Evolutionary conservation across 2,113 vertebrate species (phyloP).

Genomic region (Microtus ochrogaster): DNA sequence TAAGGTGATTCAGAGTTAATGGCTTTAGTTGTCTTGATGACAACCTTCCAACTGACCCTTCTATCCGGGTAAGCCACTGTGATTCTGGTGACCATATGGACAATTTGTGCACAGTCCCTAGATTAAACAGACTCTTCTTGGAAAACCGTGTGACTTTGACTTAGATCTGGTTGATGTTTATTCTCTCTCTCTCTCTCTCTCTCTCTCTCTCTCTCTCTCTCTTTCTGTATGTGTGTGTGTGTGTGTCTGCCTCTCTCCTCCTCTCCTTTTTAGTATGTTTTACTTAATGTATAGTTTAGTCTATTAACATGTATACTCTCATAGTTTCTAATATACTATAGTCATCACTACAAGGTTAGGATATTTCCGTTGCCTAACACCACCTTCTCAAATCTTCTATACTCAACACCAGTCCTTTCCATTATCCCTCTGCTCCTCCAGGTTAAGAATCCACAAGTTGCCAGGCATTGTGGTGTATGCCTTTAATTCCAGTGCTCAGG

Average conservation of each 20-base stretch:
- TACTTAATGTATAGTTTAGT: background rate
- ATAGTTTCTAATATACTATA: background rate
- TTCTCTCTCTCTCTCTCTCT: background rate
- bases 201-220: background rate
- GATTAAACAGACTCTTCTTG: background rate
- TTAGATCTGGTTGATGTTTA: background rate
- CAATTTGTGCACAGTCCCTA: background rate
- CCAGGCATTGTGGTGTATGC: background rate
- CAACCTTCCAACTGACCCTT: background rate
- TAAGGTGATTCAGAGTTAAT: background rate
- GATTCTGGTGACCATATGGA: background rate
- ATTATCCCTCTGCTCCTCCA: background rate
- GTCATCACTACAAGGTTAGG: background rate
- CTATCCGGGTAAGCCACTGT: background rate
- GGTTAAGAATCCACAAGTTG: too few relatives aligned
- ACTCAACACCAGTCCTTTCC: background rate
- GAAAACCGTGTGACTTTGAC: background rate
- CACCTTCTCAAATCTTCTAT: background rate
- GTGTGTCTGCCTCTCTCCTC: accelerated
- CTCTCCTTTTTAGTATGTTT: background rate
- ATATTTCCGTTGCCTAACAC: background rate
- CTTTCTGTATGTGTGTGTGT: background rate
- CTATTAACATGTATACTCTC: too few relatives aligned
- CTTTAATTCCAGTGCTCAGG: background rate
- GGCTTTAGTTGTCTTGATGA: background rate